These are phyloP conservation scores for Eidolon helvum DNA, from an alignment of 2,113 vertebrate species.

Conservation along the genomic window DNA sequence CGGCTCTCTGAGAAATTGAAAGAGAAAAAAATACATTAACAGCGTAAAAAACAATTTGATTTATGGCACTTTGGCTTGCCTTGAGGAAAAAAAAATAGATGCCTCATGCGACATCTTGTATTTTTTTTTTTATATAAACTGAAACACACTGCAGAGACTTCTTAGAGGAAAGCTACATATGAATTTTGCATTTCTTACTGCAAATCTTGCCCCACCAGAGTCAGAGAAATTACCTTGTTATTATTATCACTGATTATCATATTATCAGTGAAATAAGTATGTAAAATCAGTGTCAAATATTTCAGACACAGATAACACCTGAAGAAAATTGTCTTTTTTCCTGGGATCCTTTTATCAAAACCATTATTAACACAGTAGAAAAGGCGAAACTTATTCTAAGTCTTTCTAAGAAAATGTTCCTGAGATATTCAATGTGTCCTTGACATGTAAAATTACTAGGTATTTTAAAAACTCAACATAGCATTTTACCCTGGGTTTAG, in stretches of 20 bases:
- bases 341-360: conserved; percentile 22
- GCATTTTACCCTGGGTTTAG: background rate
- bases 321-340: conserved; percentile 47
- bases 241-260: too few relatives aligned
- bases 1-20: conserved; percentile 89
- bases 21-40: conserved; percentile 47
- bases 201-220: background rate
- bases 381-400: conserved; percentile 5
- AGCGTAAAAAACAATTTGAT: conserved; percentile 40
- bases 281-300: conserved; percentile 46
- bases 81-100: conserved; percentile 30
- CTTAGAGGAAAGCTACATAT: background rate
- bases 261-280: background rate
- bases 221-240: background rate
- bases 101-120: background rate
- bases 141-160: conserved; percentile 22
- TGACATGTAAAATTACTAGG: background rate
- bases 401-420: conserved; percentile 10
- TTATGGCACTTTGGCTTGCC: conserved; percentile 17
- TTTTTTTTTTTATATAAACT: background rate
- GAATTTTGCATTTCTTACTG: background rate
- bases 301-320: conserved; percentile 36
- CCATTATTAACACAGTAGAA: background rate
- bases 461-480: background rate
- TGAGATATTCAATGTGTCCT: background rate